Evolutionary conservation across 2,113 vertebrate species (phyloP).

Genomic region (Scomber japonicus): DNA sequence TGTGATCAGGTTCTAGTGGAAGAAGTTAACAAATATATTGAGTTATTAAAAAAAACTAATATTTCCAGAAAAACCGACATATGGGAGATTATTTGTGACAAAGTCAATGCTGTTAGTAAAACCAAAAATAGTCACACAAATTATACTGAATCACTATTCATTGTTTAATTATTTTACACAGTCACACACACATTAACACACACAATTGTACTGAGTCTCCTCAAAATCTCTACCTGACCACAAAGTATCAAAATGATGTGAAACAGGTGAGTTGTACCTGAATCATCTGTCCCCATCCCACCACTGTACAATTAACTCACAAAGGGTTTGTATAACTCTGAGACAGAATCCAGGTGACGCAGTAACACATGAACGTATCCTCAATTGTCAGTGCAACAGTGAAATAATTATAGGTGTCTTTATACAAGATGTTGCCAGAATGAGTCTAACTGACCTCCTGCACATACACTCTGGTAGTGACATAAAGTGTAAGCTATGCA

Average conservation of each 20-base stretch:
- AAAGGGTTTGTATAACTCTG: slow-evolving; percentile 17
- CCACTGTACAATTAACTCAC: slow-evolving; percentile 8
- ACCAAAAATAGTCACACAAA: background rate
- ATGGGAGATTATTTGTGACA: too few species aligned
- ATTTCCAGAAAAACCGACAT: too few species aligned
- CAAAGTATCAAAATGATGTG: background rate
- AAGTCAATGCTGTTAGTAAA: too few species aligned
- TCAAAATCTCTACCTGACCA: background rate
- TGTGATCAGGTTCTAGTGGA: too few species aligned
- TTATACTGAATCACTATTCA: background rate
- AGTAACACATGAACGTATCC: background rate
- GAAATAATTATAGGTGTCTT: background rate
- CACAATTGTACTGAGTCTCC: background rate
- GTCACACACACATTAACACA: background rate
- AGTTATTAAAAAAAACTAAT: too few species aligned
- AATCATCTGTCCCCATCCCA: slow-evolving; percentile 13
- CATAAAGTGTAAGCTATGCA: background rate
- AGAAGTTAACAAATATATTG: too few species aligned
- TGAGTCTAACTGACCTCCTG: too few species aligned
- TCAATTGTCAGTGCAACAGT: background rate
- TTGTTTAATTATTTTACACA: background rate
- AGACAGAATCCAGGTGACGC: slow-evolving; percentile 10
- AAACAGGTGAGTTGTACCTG: slow-evolving; percentile 6
- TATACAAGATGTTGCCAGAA: too few species aligned
- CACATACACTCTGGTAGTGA: background rate